These are phyloP conservation scores for Andrena flavipes DNA, from an alignment of 2,888 invertebrate genomes.

Conservation along the genomic window DNA sequence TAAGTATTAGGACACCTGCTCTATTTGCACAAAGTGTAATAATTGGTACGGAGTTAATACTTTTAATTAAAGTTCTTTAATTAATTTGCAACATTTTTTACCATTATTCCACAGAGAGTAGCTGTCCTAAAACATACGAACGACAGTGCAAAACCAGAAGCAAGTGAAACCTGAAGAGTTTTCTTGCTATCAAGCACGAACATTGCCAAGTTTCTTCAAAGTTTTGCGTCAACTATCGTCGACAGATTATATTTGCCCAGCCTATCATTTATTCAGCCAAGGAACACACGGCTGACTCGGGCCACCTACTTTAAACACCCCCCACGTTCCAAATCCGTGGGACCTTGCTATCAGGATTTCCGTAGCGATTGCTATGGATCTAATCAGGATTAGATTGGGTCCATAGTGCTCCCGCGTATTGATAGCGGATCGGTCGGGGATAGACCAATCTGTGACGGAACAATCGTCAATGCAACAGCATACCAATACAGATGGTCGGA, in stretches of 20 bases:
- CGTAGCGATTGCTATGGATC: slow-evolving; percentile 44
- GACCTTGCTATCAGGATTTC: slow-evolving; percentile 8
- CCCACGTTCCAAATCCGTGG: not conserved
- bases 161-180: not conserved
- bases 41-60: no score
- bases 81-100: no score
- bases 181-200: not conserved
- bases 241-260: not conserved
- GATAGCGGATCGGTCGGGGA: slow-evolving; percentile 43
- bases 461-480: slow-evolving; percentile 46
- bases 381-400: slow-evolving; percentile 55
- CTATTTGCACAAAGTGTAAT: no score
- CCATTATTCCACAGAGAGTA: no score
- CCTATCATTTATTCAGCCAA: not conserved
- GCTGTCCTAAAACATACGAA: no score
- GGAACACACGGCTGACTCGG: not conserved
- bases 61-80: no score
- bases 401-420: slow-evolving; percentile 41
- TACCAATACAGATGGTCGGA: slow-evolving; percentile 41
- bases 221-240: no score
- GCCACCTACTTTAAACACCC: not conserved
- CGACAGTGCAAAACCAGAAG: not conserved
- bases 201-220: not conserved
- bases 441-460: slow-evolving; percentile 56
- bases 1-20: no score